Conservation (phyloP, 1,140 invertebrate species). For the Drosophila trapezifrons region DNA sequence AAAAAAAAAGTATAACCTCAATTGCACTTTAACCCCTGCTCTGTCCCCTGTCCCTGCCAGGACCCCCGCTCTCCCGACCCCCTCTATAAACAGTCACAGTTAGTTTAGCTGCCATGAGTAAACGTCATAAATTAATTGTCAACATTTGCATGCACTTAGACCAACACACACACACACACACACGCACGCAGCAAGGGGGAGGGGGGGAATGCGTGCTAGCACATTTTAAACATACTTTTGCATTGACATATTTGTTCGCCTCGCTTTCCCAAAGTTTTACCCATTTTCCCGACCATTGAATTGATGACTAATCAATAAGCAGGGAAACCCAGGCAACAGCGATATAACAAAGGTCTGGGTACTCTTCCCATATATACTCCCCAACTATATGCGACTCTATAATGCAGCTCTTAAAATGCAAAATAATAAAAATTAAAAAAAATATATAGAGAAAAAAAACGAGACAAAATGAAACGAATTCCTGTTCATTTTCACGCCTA, state of each 20-base stretch:
- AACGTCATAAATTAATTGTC: constrained; percentile 83
- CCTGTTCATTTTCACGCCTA: constrained; percentile 62
- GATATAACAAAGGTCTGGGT: constrained; percentile 20
- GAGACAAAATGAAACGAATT: constrained; percentile 33
- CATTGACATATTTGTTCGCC: constrained; percentile 65
- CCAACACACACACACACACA: constrained; percentile 46
- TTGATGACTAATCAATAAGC: constrained; percentile 78
- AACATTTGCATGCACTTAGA: constrained; percentile 81
- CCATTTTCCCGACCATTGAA: constrained; percentile 33
- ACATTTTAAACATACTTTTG: constrained; percentile 73
- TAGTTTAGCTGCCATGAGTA: constrained; percentile 82
- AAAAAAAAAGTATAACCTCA: background rate
- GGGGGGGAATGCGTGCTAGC: constrained; percentile 19
- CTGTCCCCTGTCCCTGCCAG: too few relatives aligned
- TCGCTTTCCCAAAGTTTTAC: constrained; percentile 32
- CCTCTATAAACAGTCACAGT: constrained; percentile 59
- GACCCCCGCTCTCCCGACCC: background rate
- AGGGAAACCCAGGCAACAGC: constrained; percentile 61
- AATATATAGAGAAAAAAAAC: constrained; percentile 3
- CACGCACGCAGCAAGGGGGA: constrained; percentile 11
- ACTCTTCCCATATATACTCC: background rate
- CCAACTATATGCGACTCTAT: background rate
- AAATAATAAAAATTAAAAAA: background rate
- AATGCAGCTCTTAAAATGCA: background rate
- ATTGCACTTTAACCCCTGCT: constrained; percentile 10